A percentile compares a stretch with the other conserved stretches of the same genome.
Evolutionary conservation across 2,113 vertebrate genomes (phyloP).

Genomic region (Antechinus stuartii): DNA sequence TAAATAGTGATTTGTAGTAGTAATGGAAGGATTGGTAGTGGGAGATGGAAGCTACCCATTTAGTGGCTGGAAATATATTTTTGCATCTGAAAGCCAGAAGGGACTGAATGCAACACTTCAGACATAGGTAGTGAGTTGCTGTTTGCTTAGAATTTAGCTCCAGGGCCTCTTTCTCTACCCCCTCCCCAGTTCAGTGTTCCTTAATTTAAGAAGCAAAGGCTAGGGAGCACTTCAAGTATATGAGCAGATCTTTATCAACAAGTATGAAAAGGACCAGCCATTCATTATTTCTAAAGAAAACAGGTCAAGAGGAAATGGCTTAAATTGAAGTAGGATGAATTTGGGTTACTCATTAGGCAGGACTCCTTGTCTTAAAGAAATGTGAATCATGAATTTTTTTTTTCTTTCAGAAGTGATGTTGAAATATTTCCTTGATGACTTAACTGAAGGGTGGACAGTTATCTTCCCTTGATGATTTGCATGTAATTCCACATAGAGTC

Average conservation of each 20-base stretch:
- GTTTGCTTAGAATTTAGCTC: accelerated
- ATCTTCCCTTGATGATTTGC: background rate
- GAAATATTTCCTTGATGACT: background rate
- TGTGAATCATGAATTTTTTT: background rate
- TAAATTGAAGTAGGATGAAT: no score
- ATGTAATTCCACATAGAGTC: background rate
- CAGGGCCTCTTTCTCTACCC: accelerated
- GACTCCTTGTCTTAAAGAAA: background rate
- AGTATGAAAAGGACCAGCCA: background rate
- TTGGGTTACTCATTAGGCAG: background rate
- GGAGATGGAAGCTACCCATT: background rate
- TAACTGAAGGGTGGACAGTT: background rate
- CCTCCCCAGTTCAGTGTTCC: accelerated
- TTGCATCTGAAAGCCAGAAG: background rate
- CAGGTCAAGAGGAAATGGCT: background rate
- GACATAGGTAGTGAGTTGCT: background rate
- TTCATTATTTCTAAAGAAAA: background rate
- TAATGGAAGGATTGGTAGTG: background rate
- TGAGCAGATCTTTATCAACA: background rate
- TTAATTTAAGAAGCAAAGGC: background rate
- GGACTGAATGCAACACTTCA: accelerated
- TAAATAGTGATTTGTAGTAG: accelerated
- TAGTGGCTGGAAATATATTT: background rate
- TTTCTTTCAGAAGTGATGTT: background rate
- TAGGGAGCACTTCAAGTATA: background rate